Evolutionary conservation across 2,113 vertebrate species (phyloP).

Genomic region (Paedocypris sp.): DNA sequence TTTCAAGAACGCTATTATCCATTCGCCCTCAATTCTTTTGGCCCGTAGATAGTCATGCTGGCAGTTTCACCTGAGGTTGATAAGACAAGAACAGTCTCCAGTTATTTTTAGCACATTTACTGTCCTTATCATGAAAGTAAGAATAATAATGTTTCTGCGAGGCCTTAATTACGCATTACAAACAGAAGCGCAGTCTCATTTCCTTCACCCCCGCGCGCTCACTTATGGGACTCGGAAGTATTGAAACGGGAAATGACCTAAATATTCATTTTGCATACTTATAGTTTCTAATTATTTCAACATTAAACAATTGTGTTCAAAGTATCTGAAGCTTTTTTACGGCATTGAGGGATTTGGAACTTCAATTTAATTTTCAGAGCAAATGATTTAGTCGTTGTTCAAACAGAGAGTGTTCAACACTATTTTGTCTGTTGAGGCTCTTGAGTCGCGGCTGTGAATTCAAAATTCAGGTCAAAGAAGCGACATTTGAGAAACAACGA

Average conservation of each 20-base stretch:
- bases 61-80: conserved; percentile 7
- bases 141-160: not conserved
- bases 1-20: too few species aligned
- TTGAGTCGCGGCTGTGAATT: not conserved
- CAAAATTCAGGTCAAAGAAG: not conserved
- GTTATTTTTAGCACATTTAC: conserved; percentile 13
- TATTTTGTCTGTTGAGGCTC: not conserved
- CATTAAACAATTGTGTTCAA: not conserved
- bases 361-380: not conserved
- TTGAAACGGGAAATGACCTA: not conserved
- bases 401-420: not conserved
- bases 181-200: not conserved
- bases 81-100: conserved; percentile 2
- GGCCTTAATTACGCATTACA: not conserved
- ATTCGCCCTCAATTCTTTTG: too few species aligned
- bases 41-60: too few species aligned
- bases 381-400: not conserved
- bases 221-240: not conserved
- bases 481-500: not conserved
- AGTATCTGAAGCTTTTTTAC: conserved; percentile 3
- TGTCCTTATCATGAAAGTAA: conserved; percentile 13
- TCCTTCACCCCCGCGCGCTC: not conserved
- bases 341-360: not conserved
- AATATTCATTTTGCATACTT: conserved; percentile 9
- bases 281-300: conserved; percentile 16